A percentile compares a stretch with the other conserved stretches of the same genome.
phyloP scores from a whole-genome alignment of 2,888 invertebrate genomes.

The Epinotia brunnichana region DNA sequence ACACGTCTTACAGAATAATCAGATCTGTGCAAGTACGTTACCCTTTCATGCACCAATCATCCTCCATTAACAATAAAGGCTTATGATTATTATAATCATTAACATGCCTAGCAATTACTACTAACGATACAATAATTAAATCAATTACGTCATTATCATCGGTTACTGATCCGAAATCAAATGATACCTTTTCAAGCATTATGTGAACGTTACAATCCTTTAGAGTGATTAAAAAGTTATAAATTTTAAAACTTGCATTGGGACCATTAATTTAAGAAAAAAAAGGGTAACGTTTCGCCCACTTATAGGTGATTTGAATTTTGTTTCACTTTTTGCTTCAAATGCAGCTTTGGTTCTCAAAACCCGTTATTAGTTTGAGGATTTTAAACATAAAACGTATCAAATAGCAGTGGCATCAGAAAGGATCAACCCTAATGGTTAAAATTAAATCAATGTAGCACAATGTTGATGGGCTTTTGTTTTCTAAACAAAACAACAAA shows the following conservation, averaged over 20 bases:
- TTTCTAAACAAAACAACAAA: conserved; percentile 9
- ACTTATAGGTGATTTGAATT: conserved; percentile 41
- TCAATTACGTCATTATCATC: conserved; percentile 55
- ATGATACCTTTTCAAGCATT: conserved; percentile 58
- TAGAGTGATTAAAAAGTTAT: conserved; percentile 43
- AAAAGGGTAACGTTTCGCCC: conserved; percentile 32
- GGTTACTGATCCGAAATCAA: conserved; percentile 53
- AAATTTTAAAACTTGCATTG: conserved; percentile 32
- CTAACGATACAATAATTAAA: conserved; percentile 49
- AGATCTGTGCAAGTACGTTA: conserved; percentile 23
- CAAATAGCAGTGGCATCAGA: conserved; percentile 29
- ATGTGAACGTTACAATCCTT: conserved; percentile 42
- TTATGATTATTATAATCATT: conserved; percentile 41
- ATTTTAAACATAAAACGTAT: conserved; percentile 35
- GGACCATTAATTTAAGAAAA: conserved; percentile 31
- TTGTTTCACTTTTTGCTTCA: conserved; percentile 29
- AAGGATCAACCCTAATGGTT: conserved; percentile 26
- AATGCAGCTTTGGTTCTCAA: conserved; percentile 24
- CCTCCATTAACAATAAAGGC: conserved; percentile 38
- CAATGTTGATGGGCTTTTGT: not conserved
- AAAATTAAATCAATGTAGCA: conserved; percentile 23
- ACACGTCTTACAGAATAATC: conserved; percentile 14
- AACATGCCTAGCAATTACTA: conserved; percentile 41
- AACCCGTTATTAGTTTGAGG: conserved; percentile 37
- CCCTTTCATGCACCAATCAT: conserved; percentile 44